A percentile compares a stretch with the other conserved stretches of the same genome.
Evolutionary conservation across 2,113 vertebrate genomes (phyloP).

Genomic region (Halcyon malimbica): DNA sequence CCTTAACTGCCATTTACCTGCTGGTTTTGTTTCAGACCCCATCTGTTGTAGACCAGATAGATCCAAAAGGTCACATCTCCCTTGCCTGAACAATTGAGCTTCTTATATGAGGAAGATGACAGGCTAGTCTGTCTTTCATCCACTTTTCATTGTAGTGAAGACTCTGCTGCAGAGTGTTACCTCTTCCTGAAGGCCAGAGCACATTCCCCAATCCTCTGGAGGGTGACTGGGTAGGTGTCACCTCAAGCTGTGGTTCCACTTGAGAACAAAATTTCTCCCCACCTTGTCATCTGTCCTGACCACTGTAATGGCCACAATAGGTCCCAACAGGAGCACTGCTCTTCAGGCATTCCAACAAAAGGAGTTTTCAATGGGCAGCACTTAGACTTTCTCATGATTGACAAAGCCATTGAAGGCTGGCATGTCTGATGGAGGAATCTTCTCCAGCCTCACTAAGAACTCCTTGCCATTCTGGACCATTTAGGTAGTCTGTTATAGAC

Average conservation of each 20-base stretch:
- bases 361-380: background rate
- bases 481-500: background rate
- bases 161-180: background rate
- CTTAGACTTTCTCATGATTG: background rate
- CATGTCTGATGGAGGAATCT: background rate
- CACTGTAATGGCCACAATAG: too few species aligned
- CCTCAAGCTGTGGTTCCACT: background rate
- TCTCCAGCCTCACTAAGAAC: background rate
- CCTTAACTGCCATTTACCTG: background rate
- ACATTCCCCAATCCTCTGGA: background rate
- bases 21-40: background rate
- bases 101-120: background rate
- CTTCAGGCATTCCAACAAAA: too few species aligned
- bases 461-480: background rate
- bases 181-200: background rate
- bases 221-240: background rate
- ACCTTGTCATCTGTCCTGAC: background rate
- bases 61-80: background rate
- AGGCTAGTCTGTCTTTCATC: background rate
- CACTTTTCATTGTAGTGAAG: background rate
- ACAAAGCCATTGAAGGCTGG: background rate
- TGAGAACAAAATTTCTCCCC: background rate
- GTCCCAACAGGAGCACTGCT: background rate
- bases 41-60: background rate
- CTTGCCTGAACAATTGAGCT: background rate